Percentiles rank a stretch among this genome's conserved stretches.
Evolutionary conservation across 2,797 vertebrate species (phyloP).

Genomic region (Valencia hispanica): DNA sequence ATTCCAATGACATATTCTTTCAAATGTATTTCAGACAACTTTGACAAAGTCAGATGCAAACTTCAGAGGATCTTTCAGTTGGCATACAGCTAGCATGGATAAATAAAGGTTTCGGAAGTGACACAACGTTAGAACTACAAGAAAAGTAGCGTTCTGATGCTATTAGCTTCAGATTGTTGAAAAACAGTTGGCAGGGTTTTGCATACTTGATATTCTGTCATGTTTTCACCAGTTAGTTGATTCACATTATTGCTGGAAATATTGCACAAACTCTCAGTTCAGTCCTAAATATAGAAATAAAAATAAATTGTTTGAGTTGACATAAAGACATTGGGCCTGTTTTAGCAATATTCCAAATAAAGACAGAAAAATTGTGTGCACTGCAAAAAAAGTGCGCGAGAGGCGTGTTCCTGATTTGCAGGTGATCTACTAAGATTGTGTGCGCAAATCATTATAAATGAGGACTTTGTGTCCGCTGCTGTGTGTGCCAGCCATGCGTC

Average conservation of each 20-base stretch:
- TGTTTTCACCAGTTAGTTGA: constrained; percentile 6
- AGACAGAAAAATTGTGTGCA: too few species aligned
- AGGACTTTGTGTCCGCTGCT: too few species aligned
- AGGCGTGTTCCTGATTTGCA: too few species aligned
- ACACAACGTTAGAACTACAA: constrained; percentile 15
- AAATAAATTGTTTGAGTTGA: background rate
- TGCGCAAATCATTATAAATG: too few species aligned
- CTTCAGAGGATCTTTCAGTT: constrained; percentile 35
- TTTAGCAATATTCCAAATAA: too few species aligned
- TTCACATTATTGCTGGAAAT: constrained; percentile 14
- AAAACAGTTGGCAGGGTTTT: constrained; percentile 17
- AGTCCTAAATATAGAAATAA: background rate
- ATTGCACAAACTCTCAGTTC: background rate
- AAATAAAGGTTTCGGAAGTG: constrained; percentile 34
- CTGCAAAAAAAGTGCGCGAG: too few species aligned
- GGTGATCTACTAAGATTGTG: too few species aligned
- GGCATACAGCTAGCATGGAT: constrained; percentile 14
- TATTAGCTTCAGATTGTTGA: constrained; percentile 12
- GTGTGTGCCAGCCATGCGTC: too few species aligned
- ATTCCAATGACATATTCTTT: constrained; percentile 72
- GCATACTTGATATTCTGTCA: constrained; percentile 14
- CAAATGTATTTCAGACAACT: constrained; percentile 68
- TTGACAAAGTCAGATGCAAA: constrained; percentile 72
- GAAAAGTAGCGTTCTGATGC: constrained; percentile 14
- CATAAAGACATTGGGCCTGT: constrained; percentile 9